These are phyloP conservation scores for Eurosta solidaginis DNA, from an alignment of 1,140 invertebrate species.

Conservation along the genomic window DNA sequence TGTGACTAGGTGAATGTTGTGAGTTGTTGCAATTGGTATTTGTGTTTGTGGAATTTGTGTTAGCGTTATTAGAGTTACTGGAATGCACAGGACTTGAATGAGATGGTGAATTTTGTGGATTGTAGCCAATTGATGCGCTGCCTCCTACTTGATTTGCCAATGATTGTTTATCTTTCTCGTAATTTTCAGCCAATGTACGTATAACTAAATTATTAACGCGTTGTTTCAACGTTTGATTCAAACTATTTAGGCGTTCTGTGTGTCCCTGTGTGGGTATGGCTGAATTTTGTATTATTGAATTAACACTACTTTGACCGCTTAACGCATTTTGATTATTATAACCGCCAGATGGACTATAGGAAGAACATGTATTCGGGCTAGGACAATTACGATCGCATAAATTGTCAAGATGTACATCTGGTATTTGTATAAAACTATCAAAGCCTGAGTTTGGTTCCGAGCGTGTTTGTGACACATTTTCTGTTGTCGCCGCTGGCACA, in stretches of 20 bases:
- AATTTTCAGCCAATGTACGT: slow-evolving; percentile 88
- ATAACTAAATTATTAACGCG: slow-evolving; percentile 85
- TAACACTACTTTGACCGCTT: slow-evolving; percentile 8
- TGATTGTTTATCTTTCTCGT: slow-evolving; percentile 74
- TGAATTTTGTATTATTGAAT: slow-evolving; percentile 22
- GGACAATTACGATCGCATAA: slow-evolving; percentile 58
- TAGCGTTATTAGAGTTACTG: slow-evolving; percentile 48
- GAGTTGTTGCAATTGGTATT: slow-evolving; percentile 36
- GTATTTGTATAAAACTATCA: slow-evolving; percentile 56
- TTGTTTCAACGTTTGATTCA: slow-evolving; percentile 80
- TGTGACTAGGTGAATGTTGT: slow-evolving; percentile 56
- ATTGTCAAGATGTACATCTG: slow-evolving; percentile 56
- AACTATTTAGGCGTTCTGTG: slow-evolving; percentile 62
- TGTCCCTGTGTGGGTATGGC: slow-evolving; percentile 49
- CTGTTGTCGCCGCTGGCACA: slow-evolving; percentile 19
- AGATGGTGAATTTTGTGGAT: slow-evolving; percentile 45
- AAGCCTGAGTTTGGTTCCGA: slow-evolving; percentile 58
- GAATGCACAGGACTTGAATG: slow-evolving; percentile 60
- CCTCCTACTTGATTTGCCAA: slow-evolving; percentile 62
- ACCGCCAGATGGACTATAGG: slow-evolving; percentile 44
- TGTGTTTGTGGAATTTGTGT: slow-evolving; percentile 38
- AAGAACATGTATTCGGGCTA: slow-evolving; percentile 40
- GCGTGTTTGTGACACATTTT: slow-evolving; percentile 41
- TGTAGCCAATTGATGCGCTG: slow-evolving; percentile 54
- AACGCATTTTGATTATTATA: neutral